Evolutionary conservation across 2,888 invertebrate species (phyloP), one percentile per base, ranked within the genome.

Genomic region (Darwinula stevensoni): DNA sequence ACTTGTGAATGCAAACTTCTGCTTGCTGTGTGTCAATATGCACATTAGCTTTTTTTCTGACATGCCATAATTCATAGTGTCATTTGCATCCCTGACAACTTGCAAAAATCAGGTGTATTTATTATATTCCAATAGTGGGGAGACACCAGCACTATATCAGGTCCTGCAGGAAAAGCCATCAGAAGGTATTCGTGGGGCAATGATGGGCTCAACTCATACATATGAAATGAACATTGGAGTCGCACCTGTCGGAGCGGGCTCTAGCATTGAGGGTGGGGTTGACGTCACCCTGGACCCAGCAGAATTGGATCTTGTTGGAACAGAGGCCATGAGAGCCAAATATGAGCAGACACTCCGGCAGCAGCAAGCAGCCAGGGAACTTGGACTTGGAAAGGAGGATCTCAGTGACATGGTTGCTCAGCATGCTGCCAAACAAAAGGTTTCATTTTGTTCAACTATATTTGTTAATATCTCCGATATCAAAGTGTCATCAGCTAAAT

Each of bases 331-430:
- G 71, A 80, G 82, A 27, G 76, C 45, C 34, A 61, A 88, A 33
- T 94, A 94, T 52, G 94, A 97, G 48, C 78, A 91, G 42, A 86
- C 88, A 39, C 66, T 94, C 59, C 61, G 84, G 11, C 88, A 91
- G 49, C 74, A 82, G 45, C 74, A 84, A 44, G 75, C 74, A 32
- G 11, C 9, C 9, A n/a, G 22, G 9, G 6, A 9, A 22, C 9
- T 6, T 22, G 69, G 73, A 45, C 57, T 76, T 33, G 70, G 73
- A 44, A 71, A 75, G 40, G 94, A 94, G 56, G 94, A 97, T 59
- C 62, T 94, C 28, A 84, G 84, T 15, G 94, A 97, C 50, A 91
- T 97, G 88, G 64, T 94, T 45, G 91, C 88, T 3, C 94, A 94
- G 52, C 94, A 97, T 50, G 82, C 86, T 27, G 86, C 88, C 12